A percentile compares a stretch with the other conserved stretches of the same genome.
phyloP scores from a whole-genome alignment of 2,888 invertebrate species.

The Scaptomyza flava region DNA sequence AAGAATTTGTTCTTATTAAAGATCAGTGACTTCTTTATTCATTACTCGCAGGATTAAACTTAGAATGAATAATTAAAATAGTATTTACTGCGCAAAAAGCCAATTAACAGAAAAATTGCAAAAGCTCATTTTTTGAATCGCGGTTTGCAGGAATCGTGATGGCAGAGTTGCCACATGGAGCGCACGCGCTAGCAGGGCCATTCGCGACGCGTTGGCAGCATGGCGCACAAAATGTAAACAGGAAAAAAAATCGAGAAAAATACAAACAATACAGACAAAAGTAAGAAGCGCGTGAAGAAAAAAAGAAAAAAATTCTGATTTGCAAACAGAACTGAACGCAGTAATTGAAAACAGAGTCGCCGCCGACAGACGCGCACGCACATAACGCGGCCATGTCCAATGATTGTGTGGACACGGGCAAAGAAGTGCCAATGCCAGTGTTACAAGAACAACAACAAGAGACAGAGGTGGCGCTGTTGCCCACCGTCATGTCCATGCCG shows the following conservation, averaged over 20 bases:
- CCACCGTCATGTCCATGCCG: slow-evolving; percentile 58
- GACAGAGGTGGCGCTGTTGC: slow-evolving; percentile 56
- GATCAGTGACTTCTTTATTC: not conserved
- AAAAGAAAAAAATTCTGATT: slow-evolving; percentile 43
- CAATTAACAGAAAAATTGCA: not conserved
- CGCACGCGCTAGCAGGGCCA: slow-evolving; percentile 31
- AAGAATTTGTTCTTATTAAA: not conserved
- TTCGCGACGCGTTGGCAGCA: slow-evolving; percentile 46
- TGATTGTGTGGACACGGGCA: slow-evolving; percentile 70
- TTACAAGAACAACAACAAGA: slow-evolving; percentile 21
- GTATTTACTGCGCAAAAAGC: not conserved
- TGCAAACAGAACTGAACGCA: slow-evolving; percentile 32
- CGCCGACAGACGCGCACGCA: slow-evolving; percentile 13
- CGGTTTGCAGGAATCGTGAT: slow-evolving; percentile 8
- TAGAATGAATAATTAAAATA: not conserved
- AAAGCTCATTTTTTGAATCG: slow-evolving; percentile 13
- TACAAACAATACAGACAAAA: slow-evolving; percentile 79
- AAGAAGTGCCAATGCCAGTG: slow-evolving; percentile 52
- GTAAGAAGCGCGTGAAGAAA: slow-evolving; percentile 65
- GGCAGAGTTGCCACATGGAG: slow-evolving; percentile 49
- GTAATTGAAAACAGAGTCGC: slow-evolving; percentile 27
- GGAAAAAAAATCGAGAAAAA: slow-evolving; percentile 78
- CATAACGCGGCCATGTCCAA: slow-evolving; percentile 60
- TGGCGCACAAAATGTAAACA: slow-evolving; percentile 67
- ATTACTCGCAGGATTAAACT: not conserved